phyloP scores from a whole-genome alignment of 1,140 invertebrate species.

The Vanessa atalanta region DNA sequence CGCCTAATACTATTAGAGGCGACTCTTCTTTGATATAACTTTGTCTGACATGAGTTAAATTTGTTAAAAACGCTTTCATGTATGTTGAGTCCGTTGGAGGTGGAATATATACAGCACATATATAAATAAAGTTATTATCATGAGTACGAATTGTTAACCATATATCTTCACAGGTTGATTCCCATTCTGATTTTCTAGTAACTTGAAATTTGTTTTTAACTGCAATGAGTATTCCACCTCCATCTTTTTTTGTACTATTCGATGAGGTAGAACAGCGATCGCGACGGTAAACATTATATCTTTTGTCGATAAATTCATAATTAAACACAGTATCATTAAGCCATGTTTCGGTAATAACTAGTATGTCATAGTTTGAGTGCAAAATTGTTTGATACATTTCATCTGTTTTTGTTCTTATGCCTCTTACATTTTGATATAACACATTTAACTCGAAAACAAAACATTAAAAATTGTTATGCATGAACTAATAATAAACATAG shows the following conservation, averaged over 20 bases:
- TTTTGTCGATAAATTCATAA: conserved; percentile 22
- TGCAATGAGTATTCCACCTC: conserved; percentile 28
- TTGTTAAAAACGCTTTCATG: conserved; percentile 2
- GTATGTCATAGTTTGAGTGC: not conserved
- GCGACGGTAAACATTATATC: conserved; percentile 20
- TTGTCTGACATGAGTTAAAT: not conserved
- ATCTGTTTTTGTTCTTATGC: conserved; percentile 29
- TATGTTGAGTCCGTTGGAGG: conserved; percentile 23
- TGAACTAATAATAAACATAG: not conserved
- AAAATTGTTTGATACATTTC: conserved; percentile 3
- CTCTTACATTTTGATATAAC: conserved; percentile 33
- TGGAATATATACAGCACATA: conserved; percentile 30
- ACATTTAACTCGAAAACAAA: conserved; percentile 23
- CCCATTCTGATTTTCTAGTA: conserved; percentile 19
- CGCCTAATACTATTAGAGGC: not conserved
- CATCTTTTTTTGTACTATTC: conserved; percentile 11
- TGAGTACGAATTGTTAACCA: conserved; percentile 25
- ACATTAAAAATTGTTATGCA: not conserved
- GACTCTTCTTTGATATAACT: not conserved
- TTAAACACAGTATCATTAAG: conserved; percentile 24
- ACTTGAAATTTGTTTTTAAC: conserved; percentile 22
- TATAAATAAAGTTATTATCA: conserved; percentile 17
- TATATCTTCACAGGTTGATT: conserved; percentile 28
- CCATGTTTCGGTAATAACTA: conserved; percentile 29
- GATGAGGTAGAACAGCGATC: conserved; percentile 11